Percentiles rank a stretch among this genome's conserved stretches.
Evolutionary conservation across 2,888 invertebrate species (phyloP).

Genomic region (Hypena proboscidalis): DNA sequence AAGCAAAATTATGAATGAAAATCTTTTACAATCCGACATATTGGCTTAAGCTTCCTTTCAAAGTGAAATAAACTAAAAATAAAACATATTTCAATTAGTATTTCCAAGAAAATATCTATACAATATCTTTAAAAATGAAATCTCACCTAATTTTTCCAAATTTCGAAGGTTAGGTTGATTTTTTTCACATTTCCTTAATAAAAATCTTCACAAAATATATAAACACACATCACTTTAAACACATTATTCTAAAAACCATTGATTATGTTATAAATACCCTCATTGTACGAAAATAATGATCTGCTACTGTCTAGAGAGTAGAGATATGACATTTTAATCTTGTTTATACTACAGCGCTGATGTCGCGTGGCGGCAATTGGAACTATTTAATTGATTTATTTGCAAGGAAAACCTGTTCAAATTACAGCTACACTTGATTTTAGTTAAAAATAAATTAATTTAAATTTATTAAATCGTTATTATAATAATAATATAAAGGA

Average conservation of each 20-base stretch:
- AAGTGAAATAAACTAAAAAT: no score
- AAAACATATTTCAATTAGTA: no score
- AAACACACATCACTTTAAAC: slow-evolving; percentile 2
- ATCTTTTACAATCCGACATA: no score
- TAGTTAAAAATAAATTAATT: no score
- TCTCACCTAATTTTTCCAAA: slow-evolving; percentile 2
- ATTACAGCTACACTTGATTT: no score
- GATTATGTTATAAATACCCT: slow-evolving; percentile 33
- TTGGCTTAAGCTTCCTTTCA: no score
- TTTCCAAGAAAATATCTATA: neutral
- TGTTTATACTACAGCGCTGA: slow-evolving; percentile 34
- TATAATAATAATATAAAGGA: no score
- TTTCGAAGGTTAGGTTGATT: neutral
- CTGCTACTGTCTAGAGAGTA: slow-evolving; percentile 5
- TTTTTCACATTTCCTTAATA: slow-evolving; percentile 4
- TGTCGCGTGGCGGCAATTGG: slow-evolving; percentile 24
- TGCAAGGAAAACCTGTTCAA: neutral
- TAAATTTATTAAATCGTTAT: no score
- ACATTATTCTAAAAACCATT: neutral
- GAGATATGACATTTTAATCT: neutral
- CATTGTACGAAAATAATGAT: slow-evolving; percentile 26
- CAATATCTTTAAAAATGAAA: neutral
- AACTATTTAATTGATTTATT: slow-evolving; percentile 43
- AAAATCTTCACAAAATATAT: slow-evolving; percentile 31
- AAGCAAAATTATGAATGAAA: no score